Base-by-base conservation (phyloP, 1,140 invertebrate species). In the Coenobita brevimanus region DNA sequence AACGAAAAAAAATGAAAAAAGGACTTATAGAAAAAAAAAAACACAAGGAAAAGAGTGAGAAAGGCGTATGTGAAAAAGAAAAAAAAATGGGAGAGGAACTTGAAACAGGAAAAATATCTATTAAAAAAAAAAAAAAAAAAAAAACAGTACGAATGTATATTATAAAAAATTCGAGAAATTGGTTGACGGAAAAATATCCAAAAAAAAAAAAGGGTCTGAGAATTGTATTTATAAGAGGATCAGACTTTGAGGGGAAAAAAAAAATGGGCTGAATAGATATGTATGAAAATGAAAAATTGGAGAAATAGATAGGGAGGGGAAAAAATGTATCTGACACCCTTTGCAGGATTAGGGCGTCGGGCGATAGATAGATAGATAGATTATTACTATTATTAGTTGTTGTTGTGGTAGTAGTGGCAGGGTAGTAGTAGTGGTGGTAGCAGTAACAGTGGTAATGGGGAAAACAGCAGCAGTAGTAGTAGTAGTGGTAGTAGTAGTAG, bases 1-100 rank as follows among this genome's bases (percentile, higher is more conserved):
- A 73, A 24, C 43, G 6, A 78, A 24, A 78, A 78, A 54, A n/a
- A 57, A 57, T 1, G 57, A 50, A 79, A 79, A 57, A 79, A 79
- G 27, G 3, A 33, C n/a, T n/a, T 3, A 10, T 38, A 46, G 15
- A 50, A 3, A 50, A 33, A 54, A 27, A 78, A 21, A 33, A 54
- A 21, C 0, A 46, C 3, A n/a, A 8, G 38, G 24, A 8, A 54
- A 30, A 36, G 50, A 69, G 50, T 15, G 75, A 46, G 38, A 30
- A 78, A n/a, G 2, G 3, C 17, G 10, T 21, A n/a, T n/a, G 27
- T 4, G 69, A 46, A 24, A 15, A 78, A 46, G 24, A 17, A 30
- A 46, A 15, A 54, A 24, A 43, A 54, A 30, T 46, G 75, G 15
- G 24, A 78, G 3, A 78, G 10, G 21, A 30, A 78, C n/a, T 46